phyloP scores from a whole-genome alignment of 2,797 vertebrate species.

The Cetoscarus ocellatus region DNA sequence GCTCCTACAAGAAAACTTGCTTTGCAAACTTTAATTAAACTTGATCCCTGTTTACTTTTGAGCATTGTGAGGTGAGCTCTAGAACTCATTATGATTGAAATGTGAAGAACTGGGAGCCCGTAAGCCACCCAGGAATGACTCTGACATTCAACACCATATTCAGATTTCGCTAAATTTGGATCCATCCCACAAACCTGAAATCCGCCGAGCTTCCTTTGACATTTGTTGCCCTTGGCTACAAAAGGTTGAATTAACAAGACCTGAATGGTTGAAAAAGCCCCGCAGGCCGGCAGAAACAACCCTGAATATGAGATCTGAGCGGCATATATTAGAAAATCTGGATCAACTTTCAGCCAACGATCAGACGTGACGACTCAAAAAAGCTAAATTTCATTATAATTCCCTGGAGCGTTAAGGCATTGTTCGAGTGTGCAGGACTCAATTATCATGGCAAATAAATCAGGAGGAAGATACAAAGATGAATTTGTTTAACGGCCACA shows the following conservation, averaged over 20 bases:
- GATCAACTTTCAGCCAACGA: background rate
- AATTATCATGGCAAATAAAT: no score
- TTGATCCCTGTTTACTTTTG: conserved; percentile 2
- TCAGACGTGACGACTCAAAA: background rate
- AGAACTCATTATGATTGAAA: background rate
- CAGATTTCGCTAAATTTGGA: conserved; percentile 22
- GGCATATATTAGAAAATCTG: background rate
- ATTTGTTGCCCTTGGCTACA: conserved; percentile 16
- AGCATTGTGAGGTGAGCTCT: background rate
- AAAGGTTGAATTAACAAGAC: conserved; percentile 1
- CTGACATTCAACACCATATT: conserved; percentile 25
- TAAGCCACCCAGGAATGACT: conserved; percentile 8
- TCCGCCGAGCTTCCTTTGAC: conserved; percentile 18
- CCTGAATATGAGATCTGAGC: background rate
- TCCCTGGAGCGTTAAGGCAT: no score
- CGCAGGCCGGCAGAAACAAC: background rate
- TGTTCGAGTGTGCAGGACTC: no score
- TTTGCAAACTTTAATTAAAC: background rate
- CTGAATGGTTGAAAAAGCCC: conserved; percentile 2
- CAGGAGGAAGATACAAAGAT: no score
- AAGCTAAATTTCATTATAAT: no score
- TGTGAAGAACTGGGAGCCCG: conserved; percentile 10
- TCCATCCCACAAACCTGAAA: conserved; percentile 2
- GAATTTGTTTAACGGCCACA: no score
- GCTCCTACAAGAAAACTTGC: background rate